A percentile compares a stretch with the other conserved stretches of the same genome.
Conservation (phyloP, 2,888 invertebrate genomes). For the Nomada goodeniana region DNA sequence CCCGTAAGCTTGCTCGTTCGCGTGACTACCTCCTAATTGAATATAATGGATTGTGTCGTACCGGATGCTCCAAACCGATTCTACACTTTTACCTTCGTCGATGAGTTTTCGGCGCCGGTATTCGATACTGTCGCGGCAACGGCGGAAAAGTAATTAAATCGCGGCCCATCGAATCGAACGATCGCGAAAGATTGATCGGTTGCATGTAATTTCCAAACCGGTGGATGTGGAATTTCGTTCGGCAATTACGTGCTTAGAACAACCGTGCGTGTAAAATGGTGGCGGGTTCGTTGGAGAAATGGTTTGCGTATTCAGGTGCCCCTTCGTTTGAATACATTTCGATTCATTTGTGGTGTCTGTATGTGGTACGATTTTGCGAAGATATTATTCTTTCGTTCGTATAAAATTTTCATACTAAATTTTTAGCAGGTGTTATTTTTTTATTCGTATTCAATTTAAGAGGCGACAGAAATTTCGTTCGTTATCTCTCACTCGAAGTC, state of each 20-base stretch:
- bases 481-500: no score
- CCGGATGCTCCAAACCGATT: constrained; percentile 3
- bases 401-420: no score
- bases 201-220: neutral
- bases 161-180: constrained; percentile 3
- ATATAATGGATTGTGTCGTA: constrained; percentile 65
- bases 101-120: constrained; percentile 18
- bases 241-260: neutral
- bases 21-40: constrained; percentile 58
- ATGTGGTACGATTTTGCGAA: no score
- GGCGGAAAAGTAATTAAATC: constrained; percentile 14
- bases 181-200: constrained; percentile 7
- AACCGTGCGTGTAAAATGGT: neutral
- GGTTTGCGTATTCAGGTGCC: neutral
- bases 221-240: neutral
- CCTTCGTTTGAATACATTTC: no score
- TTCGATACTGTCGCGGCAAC: neutral
- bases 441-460: no score
- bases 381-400: no score
- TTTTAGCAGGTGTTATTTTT: no score
- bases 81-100: no score
- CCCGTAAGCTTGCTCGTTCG: constrained; percentile 52
- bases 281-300: neutral
- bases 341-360: no score
- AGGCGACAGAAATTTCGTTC: no score